Evolutionary conservation across 2,797 vertebrate genomes (phyloP).

Genomic region (Chelmon rostratus): DNA sequence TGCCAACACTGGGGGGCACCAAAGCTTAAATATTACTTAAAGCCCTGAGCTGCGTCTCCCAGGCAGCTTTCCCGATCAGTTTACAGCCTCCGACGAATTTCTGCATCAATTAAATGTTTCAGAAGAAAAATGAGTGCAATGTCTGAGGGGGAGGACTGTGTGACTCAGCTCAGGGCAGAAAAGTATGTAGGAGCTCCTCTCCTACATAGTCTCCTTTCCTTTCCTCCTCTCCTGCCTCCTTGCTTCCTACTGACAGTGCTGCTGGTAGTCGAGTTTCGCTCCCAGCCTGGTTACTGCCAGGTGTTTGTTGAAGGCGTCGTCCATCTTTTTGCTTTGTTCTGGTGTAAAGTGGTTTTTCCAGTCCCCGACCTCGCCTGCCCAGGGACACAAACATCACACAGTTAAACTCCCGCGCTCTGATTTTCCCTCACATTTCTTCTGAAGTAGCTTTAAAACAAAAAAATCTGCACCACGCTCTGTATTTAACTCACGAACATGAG

Average conservation of each 20-base stretch:
- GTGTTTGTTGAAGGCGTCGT: constrained; percentile 80
- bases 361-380: constrained; percentile 80
- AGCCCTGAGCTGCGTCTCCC: not conserved
- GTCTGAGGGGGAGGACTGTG: not conserved
- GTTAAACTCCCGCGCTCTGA: not conserved
- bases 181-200: no score
- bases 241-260: constrained; percentile 65
- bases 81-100: no score
- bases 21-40: not conserved
- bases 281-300: constrained; percentile 79
- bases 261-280: constrained; percentile 77
- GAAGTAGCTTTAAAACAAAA: not conserved
- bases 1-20: not conserved
- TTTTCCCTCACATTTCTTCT: not conserved
- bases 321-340: constrained; percentile 85
- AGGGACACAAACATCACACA: not conserved
- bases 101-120: not conserved
- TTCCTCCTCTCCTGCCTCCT: not conserved
- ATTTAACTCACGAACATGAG: no score
- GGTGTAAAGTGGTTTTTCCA: constrained; percentile 83
- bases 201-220: no score
- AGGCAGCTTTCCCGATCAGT: no score
- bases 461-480: no score
- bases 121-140: not conserved
- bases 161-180: constrained; percentile 9